A percentile compares a stretch with the other conserved stretches of the same genome.
phyloP scores from a whole-genome alignment of 2,113 vertebrate species.

The Protomyctophum bolini region DNA sequence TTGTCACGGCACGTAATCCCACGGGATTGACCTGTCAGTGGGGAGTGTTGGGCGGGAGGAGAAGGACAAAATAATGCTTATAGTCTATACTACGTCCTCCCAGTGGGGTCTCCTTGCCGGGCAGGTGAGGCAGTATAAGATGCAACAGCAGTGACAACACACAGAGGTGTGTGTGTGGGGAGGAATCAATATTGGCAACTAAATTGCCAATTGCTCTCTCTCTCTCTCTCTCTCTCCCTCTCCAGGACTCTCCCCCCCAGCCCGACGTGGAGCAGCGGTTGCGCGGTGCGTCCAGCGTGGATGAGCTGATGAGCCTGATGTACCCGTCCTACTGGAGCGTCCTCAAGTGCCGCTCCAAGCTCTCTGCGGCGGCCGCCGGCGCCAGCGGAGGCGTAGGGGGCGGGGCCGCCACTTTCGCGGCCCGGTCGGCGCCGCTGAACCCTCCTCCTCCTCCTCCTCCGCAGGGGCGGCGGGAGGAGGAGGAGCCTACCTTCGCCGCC shows the following conservation, averaged over 20 bases:
- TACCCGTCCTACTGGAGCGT: conserved; percentile 94
- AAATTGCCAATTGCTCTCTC: no score
- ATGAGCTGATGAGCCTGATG: conserved; percentile 94
- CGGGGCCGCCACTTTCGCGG: conserved; percentile 66
- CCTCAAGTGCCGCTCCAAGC: conserved; percentile 90
- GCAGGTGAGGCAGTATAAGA: no score
- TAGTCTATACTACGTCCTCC: no score
- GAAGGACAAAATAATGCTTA: no score
- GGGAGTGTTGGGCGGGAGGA: no score
- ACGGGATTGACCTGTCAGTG: no score
- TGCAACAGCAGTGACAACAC: no score
- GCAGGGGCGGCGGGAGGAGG: conserved; percentile 36
- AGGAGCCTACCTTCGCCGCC: conserved; percentile 87
- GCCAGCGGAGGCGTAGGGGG: conserved; percentile 36
- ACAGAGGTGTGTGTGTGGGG: no score
- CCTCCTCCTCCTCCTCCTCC: conserved; percentile 22
- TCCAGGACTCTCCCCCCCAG: conserved; percentile 80
- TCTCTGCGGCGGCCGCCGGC: conserved; percentile 37
- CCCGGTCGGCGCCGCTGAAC: conserved; percentile 48
- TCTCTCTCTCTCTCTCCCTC: conserved; percentile 49
- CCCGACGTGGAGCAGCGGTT: conserved; percentile 89
- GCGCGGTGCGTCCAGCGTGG: conserved; percentile 91
- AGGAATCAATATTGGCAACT: no score
- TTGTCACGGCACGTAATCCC: no score
- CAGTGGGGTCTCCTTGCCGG: no score